These are phyloP conservation scores for Varecia variegata DNA, from an alignment of 2,797 vertebrate species.

Conservation along the genomic window DNA sequence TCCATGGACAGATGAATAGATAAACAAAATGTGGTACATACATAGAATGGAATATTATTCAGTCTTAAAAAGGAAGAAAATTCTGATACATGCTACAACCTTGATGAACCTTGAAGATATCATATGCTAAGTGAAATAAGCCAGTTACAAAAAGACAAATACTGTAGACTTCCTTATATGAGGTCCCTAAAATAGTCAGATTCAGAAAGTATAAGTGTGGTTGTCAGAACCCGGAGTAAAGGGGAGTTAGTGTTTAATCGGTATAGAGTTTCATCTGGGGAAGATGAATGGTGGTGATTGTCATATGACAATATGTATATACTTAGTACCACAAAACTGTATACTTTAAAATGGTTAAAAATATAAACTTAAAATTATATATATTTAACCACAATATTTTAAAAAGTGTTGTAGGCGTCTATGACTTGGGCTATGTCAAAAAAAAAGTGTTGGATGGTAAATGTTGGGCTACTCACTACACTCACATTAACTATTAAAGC, in stretches of 20 bases:
- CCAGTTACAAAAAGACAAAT: background rate
- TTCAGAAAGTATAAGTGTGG: background rate
- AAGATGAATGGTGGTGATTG: background rate
- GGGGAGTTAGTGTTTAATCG: background rate
- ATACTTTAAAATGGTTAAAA: background rate
- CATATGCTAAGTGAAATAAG: background rate
- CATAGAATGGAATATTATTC: background rate
- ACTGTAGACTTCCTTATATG: background rate
- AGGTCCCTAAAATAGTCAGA: background rate
- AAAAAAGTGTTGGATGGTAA: background rate
- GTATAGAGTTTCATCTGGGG: background rate
- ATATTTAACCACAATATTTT: background rate
- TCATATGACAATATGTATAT: background rate
- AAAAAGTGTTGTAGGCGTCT: background rate
- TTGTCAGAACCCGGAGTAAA: background rate
- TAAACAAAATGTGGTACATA: background rate
- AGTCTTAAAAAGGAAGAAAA: background rate
- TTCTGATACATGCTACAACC: background rate
- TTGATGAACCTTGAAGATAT: background rate
- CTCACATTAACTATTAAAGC: background rate
- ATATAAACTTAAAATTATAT: background rate
- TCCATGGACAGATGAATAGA: background rate
- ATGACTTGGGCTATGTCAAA: background rate
- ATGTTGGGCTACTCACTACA: background rate
- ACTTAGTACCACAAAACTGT: background rate